phyloP scores from a whole-genome alignment of 2,888 invertebrate species.

The Leptinotarsa peninsularis region DNA sequence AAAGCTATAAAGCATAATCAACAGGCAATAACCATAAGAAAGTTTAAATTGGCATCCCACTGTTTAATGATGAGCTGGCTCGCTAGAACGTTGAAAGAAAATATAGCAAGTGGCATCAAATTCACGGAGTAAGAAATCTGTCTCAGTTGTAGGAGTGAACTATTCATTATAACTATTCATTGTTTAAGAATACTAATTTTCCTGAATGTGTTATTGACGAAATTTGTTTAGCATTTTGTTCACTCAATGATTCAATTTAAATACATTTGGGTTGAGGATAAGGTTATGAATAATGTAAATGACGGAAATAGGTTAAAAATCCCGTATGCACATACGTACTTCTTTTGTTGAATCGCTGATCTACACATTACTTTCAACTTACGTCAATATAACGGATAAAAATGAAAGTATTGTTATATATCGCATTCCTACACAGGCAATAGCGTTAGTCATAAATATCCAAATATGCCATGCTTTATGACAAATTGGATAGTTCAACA shows the following conservation, averaged over 20 bases:
- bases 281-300: background rate
- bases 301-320: slow-evolving; percentile 2
- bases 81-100: background rate
- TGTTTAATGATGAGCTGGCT: slow-evolving; percentile 7
- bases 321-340: background rate
- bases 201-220: too few species aligned
- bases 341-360: background rate
- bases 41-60: slow-evolving; percentile 17
- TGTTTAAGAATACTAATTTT: too few species aligned
- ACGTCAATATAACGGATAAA: background rate
- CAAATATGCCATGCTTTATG: too few species aligned
- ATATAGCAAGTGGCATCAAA: background rate
- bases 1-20: slow-evolving; percentile 17
- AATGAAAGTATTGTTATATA: background rate
- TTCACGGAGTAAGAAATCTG: background rate
- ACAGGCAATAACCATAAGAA: slow-evolving; percentile 17
- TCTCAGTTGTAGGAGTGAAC: background rate
- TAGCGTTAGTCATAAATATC: background rate
- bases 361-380: background rate
- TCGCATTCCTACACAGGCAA: background rate
- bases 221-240: too few species aligned
- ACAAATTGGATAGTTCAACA: too few species aligned
- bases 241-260: background rate
- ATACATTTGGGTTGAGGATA: background rate
- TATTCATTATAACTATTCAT: too few species aligned